Evolutionary conservation across 2,797 vertebrate genomes (phyloP).

Genomic region (Lagodon rhomboides): DNA sequence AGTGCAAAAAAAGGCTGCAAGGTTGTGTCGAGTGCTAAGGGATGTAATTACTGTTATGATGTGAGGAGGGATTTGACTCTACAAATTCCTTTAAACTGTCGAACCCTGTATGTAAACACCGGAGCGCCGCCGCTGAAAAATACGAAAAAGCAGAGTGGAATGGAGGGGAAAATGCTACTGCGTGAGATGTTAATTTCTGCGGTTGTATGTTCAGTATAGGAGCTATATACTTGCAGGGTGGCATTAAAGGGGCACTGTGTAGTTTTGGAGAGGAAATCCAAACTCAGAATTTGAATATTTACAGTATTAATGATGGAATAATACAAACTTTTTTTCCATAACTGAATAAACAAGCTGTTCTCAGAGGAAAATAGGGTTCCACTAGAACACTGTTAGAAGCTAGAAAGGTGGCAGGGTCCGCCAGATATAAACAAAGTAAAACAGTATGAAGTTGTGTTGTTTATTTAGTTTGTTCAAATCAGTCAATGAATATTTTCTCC

Average conservation of each 20-base stretch:
- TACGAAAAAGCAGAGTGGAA: constrained; percentile 52
- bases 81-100: constrained; percentile 79
- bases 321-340: too few species aligned
- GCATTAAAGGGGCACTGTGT: background rate
- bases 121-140: constrained; percentile 51
- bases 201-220: background rate
- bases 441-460: too few species aligned
- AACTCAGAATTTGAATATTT: too few species aligned
- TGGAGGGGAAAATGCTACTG: constrained; percentile 16
- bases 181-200: constrained; percentile 15
- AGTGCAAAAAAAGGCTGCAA: constrained; percentile 74
- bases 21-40: constrained; percentile 71
- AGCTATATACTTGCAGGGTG: background rate
- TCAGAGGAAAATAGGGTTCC: too few species aligned
- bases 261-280: too few species aligned
- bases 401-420: too few species aligned
- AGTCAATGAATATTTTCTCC: too few species aligned
- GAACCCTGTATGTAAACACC: constrained; percentile 78
- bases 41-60: constrained; percentile 83
- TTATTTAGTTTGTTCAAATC: too few species aligned
- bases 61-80: constrained; percentile 76
- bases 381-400: too few species aligned
- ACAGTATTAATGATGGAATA: too few species aligned
- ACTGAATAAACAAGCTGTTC: too few species aligned
- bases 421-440: too few species aligned